Base-by-base conservation (phyloP, 2,888 invertebrate species). In the Dendrolimus houi region DNA sequence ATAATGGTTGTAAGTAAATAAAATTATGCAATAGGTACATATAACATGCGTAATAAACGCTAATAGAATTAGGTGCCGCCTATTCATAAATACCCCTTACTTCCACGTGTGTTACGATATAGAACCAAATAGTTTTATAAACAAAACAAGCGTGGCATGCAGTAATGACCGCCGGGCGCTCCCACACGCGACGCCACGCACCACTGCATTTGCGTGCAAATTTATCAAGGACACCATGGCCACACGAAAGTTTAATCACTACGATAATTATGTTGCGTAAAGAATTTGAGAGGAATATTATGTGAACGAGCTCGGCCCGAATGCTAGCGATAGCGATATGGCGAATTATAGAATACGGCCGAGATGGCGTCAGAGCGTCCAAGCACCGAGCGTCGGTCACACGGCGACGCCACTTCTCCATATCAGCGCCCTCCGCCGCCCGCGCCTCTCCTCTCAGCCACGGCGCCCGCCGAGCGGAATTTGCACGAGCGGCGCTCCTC, bases 401-500 rank as follows among this genome's bases (percentile, higher is more conserved):
- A 81, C 82, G 75, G 81, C 83, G 79, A 79, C 81, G 80, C 76
- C 78, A 79, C 81, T 79, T 72, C 75, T 79, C 77, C 81, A 75
- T 83, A 85, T 83, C 83, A 81, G 81, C 72, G 74, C 72, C 74
- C 76, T 70, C 77, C 78, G 73, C 76, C 73, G 62, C 66, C 64
- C 58, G 67, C 61, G 60, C 64, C 68, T 67, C 63, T 58, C 57
- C 52, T 62, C 74, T 68, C 76, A 72, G 73, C 74, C 72, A 71
- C 74, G 75, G 72, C 73, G 72, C 71, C 70, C 68, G 68, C 62
- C 53, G 61, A 82, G 84, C 86, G 83, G 87, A 90, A 85, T 89
- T 85, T 72, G 77, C 81, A 80, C 80, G 78, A 75, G 76, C 81
- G 80, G 68, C 74, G 85, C 81, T 85, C 82, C 82, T 83, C 81